Base-by-base conservation (phyloP, 2,888 invertebrate species). In the Pheosia tremula region DNA sequence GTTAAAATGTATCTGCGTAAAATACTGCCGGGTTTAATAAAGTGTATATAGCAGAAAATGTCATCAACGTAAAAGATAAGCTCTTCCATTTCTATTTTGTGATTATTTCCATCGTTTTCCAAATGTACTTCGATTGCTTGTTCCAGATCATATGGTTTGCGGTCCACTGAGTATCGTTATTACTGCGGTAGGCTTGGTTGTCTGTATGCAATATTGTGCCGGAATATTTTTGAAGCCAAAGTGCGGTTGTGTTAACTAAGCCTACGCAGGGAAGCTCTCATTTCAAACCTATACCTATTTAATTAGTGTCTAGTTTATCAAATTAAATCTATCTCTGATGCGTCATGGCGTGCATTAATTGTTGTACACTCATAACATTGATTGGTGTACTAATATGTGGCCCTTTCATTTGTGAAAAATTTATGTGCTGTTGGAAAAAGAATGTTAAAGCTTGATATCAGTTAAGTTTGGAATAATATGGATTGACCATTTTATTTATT, bases 81-180 rank as follows among this genome's bases (percentile, higher is more conserved):
- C 70, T 37, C 49, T 69, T 73, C 54, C 59, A 60, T 63, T 59
- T 59, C 45, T 66, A 59, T 62, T 69, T 70, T 65, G 43, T 65
- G 57, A 64, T 59, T 62, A 66, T 59, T 72, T 56, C 45, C 75
- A 67, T 71, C 70, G 61, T 76, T 75, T 83, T 83, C 84, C 83
- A 81, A 82, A 80, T 81, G 74, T 78, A 82, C 82, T 77, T 78
- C 71, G 61, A 66, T 81, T 74, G 36, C 79, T 84, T 84, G 84
- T 85, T 86, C 76, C 86, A 87, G 87, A 73, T 77, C 67, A 56
- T 58, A 38, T 63, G 68, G n/a, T 61, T 47, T 57, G 60, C 53
- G 60, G 57, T 45, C 61, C 69, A 38, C 58, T 60, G 39, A 49
- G 36, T 54, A 63, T 56, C 8, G 0, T 59, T 2, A 0, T 66